phyloP scores from a whole-genome alignment of 2,797 vertebrate species.

The Microtus californicus region DNA sequence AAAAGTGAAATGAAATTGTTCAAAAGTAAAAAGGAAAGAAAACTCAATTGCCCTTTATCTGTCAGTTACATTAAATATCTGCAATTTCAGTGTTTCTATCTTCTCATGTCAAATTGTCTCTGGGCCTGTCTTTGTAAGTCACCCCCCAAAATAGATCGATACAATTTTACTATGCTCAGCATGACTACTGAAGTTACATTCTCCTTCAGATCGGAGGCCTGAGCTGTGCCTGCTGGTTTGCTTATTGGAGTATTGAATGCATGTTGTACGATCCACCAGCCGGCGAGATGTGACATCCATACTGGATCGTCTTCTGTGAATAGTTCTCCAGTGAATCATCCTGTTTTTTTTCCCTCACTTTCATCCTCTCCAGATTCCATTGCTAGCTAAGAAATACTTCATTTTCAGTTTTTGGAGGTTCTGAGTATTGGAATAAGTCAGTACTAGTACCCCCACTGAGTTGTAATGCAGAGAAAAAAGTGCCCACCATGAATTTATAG shows the following conservation, averaged over 20 bases:
- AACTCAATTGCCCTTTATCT: background rate
- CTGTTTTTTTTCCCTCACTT: background rate
- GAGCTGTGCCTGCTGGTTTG: background rate
- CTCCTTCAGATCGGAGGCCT: background rate
- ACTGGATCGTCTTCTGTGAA: background rate
- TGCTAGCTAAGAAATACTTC: slow-evolving; percentile 23
- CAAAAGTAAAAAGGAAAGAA: slow-evolving; percentile 40
- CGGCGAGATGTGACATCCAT: background rate
- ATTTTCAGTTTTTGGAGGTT: background rate
- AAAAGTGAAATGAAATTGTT: background rate
- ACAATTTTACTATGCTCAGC: background rate
- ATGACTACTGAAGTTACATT: background rate
- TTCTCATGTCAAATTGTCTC: background rate
- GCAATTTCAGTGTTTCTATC: background rate
- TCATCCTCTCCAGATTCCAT: background rate
- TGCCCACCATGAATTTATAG: background rate
- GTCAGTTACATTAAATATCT: background rate
- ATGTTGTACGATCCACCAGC: background rate
- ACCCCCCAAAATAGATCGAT: background rate
- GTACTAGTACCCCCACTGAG: background rate
- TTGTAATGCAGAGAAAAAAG: background rate
- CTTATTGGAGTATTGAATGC: background rate
- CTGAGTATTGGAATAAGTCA: background rate
- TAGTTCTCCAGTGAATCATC: background rate
- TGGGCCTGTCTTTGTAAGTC: background rate